Evolutionary conservation across 1,140 invertebrate genomes (phyloP), one percentile per base, ranked within the genome.

Genomic region (Drosophila athabasca): DNA sequence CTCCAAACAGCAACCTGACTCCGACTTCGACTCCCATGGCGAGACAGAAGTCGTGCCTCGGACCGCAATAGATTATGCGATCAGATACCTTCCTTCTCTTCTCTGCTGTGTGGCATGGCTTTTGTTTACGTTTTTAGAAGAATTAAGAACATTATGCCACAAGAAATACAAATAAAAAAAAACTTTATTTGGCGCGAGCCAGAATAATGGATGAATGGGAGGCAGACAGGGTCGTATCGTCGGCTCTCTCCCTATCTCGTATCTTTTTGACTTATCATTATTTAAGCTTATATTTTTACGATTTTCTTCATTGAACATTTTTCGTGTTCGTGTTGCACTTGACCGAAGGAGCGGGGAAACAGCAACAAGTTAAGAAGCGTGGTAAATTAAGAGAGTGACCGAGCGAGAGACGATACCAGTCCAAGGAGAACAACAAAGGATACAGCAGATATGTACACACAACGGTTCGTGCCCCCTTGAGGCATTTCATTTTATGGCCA

Each of bases 331-430:
- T 69, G 62, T 19, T 83, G 79, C 80, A 81, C 78, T 81, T 81
- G 78, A 81, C 78, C 78, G 78, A 76, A 46, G 74, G 48, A 65
- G 60, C 52, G 31, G 31, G 31, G 9, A 9, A 5, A 13, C 61
- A 71, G 79, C 79, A 83, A 83, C 79, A 83, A 83, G 79, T 83
- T 69, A 83, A 83, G 79, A 59, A 69, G 61, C 62, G 57, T 52
- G 60, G 58, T 45, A 79, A 82, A 82, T 75, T 83, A 75, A 69
- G 81, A 52, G 52, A 70, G 53, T 35, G 69, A 59, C 54, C 61
- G 65, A 46, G 26, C 53, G 35, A 39, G 35, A 39, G 11, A 39
- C 45, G 52, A 51, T 54, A 8, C 31, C 31, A 8, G 3, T 8
- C 31, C 31, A 77, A 69, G 68, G 57, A 79, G 79, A 61, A 64